Evolutionary conservation across 1,140 invertebrate genomes (phyloP).

Genomic region (Batillaria attramentaria): DNA sequence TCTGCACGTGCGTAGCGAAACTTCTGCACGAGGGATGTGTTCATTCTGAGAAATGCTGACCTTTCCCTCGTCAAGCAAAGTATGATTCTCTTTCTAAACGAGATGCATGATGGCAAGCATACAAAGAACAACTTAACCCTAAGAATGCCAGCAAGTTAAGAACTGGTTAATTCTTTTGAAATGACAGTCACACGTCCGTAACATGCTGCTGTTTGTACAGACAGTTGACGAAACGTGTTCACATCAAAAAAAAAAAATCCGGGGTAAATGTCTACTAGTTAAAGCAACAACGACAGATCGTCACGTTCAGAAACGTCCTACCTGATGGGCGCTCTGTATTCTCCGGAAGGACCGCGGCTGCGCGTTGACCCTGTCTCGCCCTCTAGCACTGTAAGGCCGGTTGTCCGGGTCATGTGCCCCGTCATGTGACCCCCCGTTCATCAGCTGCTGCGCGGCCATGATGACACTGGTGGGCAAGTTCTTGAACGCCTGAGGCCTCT

Average conservation of each 20-base stretch:
- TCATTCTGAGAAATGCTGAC: no score
- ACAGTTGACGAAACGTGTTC: not conserved
- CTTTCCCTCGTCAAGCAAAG: no score
- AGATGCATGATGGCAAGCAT: no score
- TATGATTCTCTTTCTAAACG: no score
- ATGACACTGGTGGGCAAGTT: slow-evolving; percentile 10
- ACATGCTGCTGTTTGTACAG: no score
- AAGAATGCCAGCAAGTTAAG: no score
- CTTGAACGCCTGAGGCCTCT: not conserved
- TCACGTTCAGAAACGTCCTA: not conserved
- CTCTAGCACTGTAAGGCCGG: slow-evolving; percentile 9
- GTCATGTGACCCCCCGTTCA: not conserved
- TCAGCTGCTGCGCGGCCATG: slow-evolving; percentile 23
- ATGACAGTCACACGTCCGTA: no score
- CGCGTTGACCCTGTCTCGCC: not conserved
- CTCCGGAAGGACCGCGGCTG: slow-evolving; percentile 15
- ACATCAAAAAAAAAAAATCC: not conserved
- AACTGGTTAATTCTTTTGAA: no score
- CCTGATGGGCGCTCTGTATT: slow-evolving; percentile 24
- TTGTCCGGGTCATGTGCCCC: not conserved
- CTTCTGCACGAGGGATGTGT: no score
- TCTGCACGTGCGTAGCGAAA: no score
- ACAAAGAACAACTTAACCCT: no score
- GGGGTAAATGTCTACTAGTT: not conserved
- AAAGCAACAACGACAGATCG: not conserved